These are phyloP conservation scores for Sialis fuliginosa DNA, from an alignment of 2,888 invertebrate genomes.

Conservation along the genomic window DNA sequence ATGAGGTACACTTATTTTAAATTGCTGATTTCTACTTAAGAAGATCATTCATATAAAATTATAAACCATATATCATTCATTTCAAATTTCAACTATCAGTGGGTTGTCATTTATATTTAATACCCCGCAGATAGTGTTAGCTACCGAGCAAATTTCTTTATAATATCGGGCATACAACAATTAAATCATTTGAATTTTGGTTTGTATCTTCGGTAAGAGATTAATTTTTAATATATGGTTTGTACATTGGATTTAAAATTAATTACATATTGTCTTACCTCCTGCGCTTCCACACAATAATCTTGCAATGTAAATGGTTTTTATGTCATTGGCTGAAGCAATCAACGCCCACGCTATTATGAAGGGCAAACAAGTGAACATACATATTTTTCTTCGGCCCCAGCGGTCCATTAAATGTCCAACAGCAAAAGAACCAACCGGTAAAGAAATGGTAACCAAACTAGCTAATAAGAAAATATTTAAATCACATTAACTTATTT, in stretches of 20 bases:
- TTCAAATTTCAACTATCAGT: too few species aligned
- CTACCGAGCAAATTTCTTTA: too few species aligned
- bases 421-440: conserved; percentile 30
- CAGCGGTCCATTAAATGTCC: conserved; percentile 37
- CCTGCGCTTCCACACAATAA: conserved; percentile 31
- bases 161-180: background rate
- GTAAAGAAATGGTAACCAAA: conserved; percentile 32
- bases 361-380: conserved; percentile 28
- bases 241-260: background rate
- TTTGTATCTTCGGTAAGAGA: background rate
- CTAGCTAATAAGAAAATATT: conserved; percentile 26
- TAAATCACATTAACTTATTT: conserved; percentile 2
- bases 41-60: too few species aligned
- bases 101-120: too few species aligned
- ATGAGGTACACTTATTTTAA: too few species aligned
- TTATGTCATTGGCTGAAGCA: conserved; percentile 23
- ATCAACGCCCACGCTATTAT: conserved; percentile 30
- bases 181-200: background rate
- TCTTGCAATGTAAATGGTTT: conserved; percentile 30
- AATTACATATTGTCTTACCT: conserved; percentile 19
- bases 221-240: background rate
- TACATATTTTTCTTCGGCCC: conserved; percentile 30
- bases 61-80: too few species aligned
- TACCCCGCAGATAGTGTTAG: too few species aligned
- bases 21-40: too few species aligned